Evolutionary conservation across 2,888 invertebrate genomes (phyloP).

Genomic region (Venusia cambrica): DNA sequence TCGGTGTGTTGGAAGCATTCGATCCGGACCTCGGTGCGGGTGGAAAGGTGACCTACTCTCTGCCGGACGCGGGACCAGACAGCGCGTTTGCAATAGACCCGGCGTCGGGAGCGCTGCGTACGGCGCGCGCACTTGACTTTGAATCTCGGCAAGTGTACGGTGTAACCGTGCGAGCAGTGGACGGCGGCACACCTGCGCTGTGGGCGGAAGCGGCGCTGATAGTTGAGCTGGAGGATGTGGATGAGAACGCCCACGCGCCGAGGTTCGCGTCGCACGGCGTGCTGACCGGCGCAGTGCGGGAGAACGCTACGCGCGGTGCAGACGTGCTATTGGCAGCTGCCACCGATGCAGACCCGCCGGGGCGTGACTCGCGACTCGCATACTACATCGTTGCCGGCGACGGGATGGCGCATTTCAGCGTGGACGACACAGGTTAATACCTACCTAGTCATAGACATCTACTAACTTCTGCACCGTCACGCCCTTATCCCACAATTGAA

Average conservation of each 20-base stretch:
- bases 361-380: conserved; percentile 89
- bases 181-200: conserved; percentile 91
- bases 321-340: conserved; percentile 90
- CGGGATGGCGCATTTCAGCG: conserved; percentile 94
- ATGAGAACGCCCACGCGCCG: conserved; percentile 94
- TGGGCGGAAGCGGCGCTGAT: conserved; percentile 90
- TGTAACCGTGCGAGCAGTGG: conserved; percentile 91
- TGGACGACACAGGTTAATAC: conserved; percentile 90
- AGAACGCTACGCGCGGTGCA: conserved; percentile 90
- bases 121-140: conserved; percentile 90
- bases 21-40: conserved; percentile 93
- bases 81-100: conserved; percentile 91
- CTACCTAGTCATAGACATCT: neutral
- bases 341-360: conserved; percentile 89
- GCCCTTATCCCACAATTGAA: too few species aligned
- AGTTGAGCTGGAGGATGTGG: conserved; percentile 95
- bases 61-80: conserved; percentile 83
- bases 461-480: neutral
- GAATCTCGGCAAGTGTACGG: conserved; percentile 94
- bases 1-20: conserved; percentile 89
- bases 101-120: conserved; percentile 92
- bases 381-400: conserved; percentile 94
- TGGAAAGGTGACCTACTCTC: conserved; percentile 89
- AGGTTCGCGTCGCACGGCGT: conserved; percentile 89
- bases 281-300: conserved; percentile 86